phyloP scores from a whole-genome alignment of 2,113 vertebrate species.

The Notarius lentiginosus region DNA sequence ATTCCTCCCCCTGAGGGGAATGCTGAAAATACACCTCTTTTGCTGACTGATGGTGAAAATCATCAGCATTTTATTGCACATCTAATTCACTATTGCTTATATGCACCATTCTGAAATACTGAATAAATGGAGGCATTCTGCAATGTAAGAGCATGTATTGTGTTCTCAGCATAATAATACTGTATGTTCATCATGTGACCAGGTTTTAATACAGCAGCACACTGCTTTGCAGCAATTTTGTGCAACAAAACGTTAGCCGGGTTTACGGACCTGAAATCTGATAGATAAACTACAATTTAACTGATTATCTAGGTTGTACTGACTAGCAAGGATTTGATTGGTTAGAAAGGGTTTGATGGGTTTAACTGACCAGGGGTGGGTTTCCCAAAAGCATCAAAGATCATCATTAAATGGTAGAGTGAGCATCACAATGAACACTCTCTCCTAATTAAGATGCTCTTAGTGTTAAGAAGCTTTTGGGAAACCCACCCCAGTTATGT shows the following conservation, averaged over 20 bases:
- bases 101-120: background rate
- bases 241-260: background rate
- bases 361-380: background rate
- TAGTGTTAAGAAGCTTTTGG: too few species aligned
- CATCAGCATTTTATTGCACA: conserved; percentile 42
- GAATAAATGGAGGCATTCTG: conserved; percentile 3
- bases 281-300: background rate
- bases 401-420: too few species aligned
- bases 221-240: background rate
- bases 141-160: background rate
- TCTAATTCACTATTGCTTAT: conserved; percentile 38
- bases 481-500: background rate
- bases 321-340: background rate
- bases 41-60: conserved; percentile 42
- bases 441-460: too few species aligned
- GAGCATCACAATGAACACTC: too few species aligned
- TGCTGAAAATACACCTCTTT: conserved; percentile 31
- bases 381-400: background rate
- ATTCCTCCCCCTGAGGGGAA: conserved; percentile 24
- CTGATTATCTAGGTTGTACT: background rate
- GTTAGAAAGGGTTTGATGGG: background rate
- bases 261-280: background rate
- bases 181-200: background rate
- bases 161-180: background rate
- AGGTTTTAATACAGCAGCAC: background rate